Evolutionary conservation across 2,113 vertebrate genomes (phyloP).

Genomic region (Manacus vitellinus): DNA sequence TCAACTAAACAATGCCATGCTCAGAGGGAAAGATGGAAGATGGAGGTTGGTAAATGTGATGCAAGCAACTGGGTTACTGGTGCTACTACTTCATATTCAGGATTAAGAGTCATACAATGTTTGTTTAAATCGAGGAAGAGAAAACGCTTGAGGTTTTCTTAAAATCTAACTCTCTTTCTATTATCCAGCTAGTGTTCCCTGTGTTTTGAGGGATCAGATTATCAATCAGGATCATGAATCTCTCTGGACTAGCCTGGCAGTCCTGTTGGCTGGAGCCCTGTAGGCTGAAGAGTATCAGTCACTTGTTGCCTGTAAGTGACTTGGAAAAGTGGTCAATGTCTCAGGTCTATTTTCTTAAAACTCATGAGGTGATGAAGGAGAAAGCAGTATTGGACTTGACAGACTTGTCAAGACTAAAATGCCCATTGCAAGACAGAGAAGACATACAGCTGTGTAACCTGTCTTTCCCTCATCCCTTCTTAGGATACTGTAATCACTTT

Average conservation of each 20-base stretch:
- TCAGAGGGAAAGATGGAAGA: neutral
- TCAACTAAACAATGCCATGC: neutral
- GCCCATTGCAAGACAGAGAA: neutral
- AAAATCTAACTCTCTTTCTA: neutral
- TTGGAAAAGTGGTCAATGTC: neutral
- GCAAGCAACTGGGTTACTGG: neutral
- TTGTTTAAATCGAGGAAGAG: neutral
- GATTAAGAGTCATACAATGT: neutral
- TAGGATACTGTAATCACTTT: neutral
- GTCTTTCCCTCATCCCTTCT: neutral
- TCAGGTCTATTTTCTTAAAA: neutral
- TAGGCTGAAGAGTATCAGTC: neutral
- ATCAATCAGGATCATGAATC: neutral
- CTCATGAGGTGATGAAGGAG: neutral
- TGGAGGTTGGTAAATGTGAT: neutral
- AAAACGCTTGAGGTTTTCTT: neutral
- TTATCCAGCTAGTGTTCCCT: neutral
- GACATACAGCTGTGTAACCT: neutral
- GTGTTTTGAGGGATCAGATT: neutral
- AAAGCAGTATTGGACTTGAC: neutral
- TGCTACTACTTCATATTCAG: neutral
- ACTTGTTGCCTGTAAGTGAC: rapidly evolving
- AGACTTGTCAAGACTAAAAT: neutral
- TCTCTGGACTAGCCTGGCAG: neutral
- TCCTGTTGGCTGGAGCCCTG: neutral